Percentiles rank a stretch among this genome's conserved stretches.
Evolutionary conservation across 1,140 invertebrate species (phyloP).

Genomic region (Tetragonula clypearis): DNA sequence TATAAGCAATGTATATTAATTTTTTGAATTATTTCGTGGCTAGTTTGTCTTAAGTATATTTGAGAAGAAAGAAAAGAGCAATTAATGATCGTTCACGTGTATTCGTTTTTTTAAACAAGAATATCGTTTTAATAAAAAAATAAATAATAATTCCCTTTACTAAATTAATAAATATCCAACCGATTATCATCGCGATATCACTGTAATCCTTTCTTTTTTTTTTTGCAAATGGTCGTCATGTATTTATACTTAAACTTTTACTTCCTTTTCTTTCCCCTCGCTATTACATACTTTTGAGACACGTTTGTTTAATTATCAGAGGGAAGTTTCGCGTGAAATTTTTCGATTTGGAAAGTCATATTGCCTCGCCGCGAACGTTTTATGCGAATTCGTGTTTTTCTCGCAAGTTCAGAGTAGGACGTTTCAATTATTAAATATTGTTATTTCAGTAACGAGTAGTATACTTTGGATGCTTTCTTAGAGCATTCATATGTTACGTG

Average conservation of each 20-base stretch:
- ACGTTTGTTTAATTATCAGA: neutral
- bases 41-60: neutral
- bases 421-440: neutral
- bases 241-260: conserved; percentile 12
- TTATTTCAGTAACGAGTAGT: neutral
- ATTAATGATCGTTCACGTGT: neutral
- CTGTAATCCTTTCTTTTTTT: neutral
- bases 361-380: neutral
- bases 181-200: conserved; percentile 19
- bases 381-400: neutral
- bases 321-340: neutral
- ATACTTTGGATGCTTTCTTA: neutral
- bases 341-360: neutral
- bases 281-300: neutral
- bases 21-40: neutral
- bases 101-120: neutral
- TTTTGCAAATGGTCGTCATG: conserved; percentile 14
- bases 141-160: no score
- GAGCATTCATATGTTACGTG: neutral
- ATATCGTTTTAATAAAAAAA: neutral
- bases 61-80: neutral
- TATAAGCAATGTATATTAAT: neutral
- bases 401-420: neutral
- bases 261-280: neutral
- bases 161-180: neutral